A percentile compares a stretch with the other conserved stretches of the same genome.
phyloP scores from a whole-genome alignment of 2,797 vertebrate species.

The Hippopotamyrus pictus region DNA sequence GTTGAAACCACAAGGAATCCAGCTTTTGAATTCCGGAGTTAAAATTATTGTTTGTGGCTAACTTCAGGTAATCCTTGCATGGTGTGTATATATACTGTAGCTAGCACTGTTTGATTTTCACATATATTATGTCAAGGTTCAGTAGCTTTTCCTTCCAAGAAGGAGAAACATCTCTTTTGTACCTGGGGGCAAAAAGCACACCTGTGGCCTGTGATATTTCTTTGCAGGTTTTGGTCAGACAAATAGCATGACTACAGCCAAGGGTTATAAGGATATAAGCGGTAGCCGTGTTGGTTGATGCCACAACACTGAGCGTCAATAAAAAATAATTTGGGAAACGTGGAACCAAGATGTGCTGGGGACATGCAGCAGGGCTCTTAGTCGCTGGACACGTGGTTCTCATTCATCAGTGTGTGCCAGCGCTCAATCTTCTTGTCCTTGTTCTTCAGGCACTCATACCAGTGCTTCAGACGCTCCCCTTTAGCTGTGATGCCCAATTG shows the following conservation, averaged over 20 bases:
- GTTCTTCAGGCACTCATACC: slow-evolving; percentile 96
- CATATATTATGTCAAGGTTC: not conserved
- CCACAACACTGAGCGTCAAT: not conserved
- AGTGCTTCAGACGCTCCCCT: slow-evolving; percentile 91
- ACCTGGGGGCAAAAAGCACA: not conserved
- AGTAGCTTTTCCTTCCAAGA: not conserved
- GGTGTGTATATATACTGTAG: not conserved
- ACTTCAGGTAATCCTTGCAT: not conserved
- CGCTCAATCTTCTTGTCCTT: slow-evolving; percentile 97
- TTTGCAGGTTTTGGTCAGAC: not conserved
- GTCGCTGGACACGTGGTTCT: slow-evolving; percentile 82
- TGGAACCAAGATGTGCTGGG: slow-evolving; percentile 32
- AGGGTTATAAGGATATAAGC: not conserved
- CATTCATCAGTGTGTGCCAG: slow-evolving; percentile 87
- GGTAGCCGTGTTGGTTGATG: slow-evolving; percentile 1
- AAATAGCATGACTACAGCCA: not conserved
- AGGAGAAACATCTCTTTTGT: not conserved
- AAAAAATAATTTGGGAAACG: not conserved
- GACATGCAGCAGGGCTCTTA: slow-evolving; percentile 51
- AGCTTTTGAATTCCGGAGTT: not conserved
- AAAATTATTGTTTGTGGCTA: not conserved
- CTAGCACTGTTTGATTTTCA: not conserved
- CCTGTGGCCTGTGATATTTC: not conserved
- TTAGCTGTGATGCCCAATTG: slow-evolving; percentile 93
- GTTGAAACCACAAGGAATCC: not conserved